Conservation (phyloP, 2,888 invertebrate species). For the Stenoptilia bipunctidactyla region DNA sequence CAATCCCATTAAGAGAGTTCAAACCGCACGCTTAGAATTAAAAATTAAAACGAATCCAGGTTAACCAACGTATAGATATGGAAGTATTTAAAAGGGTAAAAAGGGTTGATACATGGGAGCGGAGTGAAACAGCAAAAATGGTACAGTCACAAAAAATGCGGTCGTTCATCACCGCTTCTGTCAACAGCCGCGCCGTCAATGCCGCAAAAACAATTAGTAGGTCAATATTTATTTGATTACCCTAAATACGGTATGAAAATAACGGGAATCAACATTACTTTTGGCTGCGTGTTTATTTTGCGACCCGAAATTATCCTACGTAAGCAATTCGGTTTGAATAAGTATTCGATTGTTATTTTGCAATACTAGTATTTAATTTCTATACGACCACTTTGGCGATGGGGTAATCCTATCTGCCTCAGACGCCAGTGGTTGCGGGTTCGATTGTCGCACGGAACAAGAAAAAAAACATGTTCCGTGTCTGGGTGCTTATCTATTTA, state of each 20-base stretch:
- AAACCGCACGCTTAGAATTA: not conserved
- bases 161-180: slow-evolving; percentile 59
- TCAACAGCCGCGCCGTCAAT: slow-evolving; percentile 55
- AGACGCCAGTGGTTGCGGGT: no score
- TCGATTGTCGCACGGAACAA: no score
- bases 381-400: no score
- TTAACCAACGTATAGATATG: not conserved
- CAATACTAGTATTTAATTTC: no score
- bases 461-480: no score
- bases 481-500: no score
- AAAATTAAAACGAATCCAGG: no score
- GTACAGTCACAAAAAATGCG: slow-evolving; percentile 42
- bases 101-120: slow-evolving; percentile 35
- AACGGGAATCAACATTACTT: slow-evolving; percentile 36
- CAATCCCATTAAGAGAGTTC: no score
- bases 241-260: slow-evolving; percentile 29
- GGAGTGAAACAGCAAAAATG: slow-evolving; percentile 31
- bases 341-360: no score
- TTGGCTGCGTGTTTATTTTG: slow-evolving; percentile 18
- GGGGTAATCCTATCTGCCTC: no score
- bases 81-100: slow-evolving; percentile 6
- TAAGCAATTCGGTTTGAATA: not conserved
- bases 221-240: slow-evolving; percentile 66
- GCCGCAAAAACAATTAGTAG: slow-evolving; percentile 66
- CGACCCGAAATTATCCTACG: no score